These are phyloP conservation scores for Diachasmimorpha longicaudata DNA, from an alignment of 1,140 invertebrate genomes.

Conservation along the genomic window DNA sequence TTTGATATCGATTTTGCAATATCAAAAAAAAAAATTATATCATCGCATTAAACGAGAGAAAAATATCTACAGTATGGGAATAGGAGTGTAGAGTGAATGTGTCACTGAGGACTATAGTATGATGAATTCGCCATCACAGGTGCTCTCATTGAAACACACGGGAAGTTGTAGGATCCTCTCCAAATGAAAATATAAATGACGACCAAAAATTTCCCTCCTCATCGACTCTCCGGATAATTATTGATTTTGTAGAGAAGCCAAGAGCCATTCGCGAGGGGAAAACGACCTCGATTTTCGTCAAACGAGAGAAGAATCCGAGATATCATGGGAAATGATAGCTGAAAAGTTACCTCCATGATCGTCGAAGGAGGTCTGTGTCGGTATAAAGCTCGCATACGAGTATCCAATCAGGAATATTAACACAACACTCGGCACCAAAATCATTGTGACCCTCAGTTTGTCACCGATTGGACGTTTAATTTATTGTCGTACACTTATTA, in stretches of 20 bases:
- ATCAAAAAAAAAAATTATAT: background rate
- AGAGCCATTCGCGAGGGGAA: too few species aligned
- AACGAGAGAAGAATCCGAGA: too few species aligned
- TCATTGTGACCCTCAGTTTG: background rate
- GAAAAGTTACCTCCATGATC: conserved; percentile 58
- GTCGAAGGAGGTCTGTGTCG: conserved; percentile 55
- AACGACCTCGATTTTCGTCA: too few species aligned
- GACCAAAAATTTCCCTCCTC: background rate
- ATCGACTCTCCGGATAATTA: too few species aligned
- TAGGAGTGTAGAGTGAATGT: background rate
- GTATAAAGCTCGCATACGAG: conserved; percentile 48
- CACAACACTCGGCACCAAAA: conserved; percentile 20
- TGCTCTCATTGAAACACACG: background rate
- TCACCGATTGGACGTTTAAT: background rate
- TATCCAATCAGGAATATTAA: conserved; percentile 50
- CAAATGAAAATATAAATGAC: background rate
- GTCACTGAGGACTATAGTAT: background rate
- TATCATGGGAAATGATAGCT: conserved; percentile 32
- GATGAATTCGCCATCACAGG: background rate
- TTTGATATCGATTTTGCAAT: background rate
- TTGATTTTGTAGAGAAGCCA: too few species aligned
- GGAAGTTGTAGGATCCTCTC: background rate
- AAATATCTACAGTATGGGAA: background rate
- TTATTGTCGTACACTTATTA: background rate
- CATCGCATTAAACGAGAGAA: background rate